Base-by-base conservation (phyloP, 2,888 invertebrate species). In the Orchesella flavescens region DNA sequence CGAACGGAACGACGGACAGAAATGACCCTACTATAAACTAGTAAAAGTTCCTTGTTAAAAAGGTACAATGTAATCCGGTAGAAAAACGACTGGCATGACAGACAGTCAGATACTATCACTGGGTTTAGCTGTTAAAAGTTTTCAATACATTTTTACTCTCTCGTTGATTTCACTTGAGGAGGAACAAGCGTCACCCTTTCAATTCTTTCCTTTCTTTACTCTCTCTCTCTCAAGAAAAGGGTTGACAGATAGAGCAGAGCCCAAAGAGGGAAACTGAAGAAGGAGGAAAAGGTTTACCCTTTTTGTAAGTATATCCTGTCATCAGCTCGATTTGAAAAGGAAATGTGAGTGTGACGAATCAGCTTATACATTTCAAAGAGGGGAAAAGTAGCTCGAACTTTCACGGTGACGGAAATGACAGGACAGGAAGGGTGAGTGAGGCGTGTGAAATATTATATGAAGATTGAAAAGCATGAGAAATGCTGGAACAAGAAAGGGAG, bases 401-500 rank as follows among this genome's bases (percentile, higher is more conserved):
- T 61, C 61, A 5, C 3, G 34, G 34, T 34, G 34, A 34, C 34
- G 7, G 34, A 34, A 34, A 34, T 61, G 61, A n/a, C 57, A 61
- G 24, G 57, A 4, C 19, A 24, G n/a, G 61, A 24, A 61, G 61
- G 61, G 61, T 61, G 61, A 57, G 19, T 19, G 34, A 34, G 34
- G 3, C 34, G 34, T 34, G 34, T 34, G 34, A 34, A 57, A 57
- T 17, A 57, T 57, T 57, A 57, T 57, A 57, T n/a, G 23, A 24
- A 61, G 61, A 61, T 61, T 61, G 61, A 61, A 61, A 61, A 61
- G 24, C 61, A 24, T 61, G 61, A 61, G 61, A 61, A 61, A 61
- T 61, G 61, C 23, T 7, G 34, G 2, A 34, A 34, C 3, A 34
- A 34, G 34, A n/a, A n/a, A n/a, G n/a, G n/a, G n/a, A n/a, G n/a